phyloP scores from a whole-genome alignment of 1,140 invertebrate species.

The Drosophila paulistorum region DNA sequence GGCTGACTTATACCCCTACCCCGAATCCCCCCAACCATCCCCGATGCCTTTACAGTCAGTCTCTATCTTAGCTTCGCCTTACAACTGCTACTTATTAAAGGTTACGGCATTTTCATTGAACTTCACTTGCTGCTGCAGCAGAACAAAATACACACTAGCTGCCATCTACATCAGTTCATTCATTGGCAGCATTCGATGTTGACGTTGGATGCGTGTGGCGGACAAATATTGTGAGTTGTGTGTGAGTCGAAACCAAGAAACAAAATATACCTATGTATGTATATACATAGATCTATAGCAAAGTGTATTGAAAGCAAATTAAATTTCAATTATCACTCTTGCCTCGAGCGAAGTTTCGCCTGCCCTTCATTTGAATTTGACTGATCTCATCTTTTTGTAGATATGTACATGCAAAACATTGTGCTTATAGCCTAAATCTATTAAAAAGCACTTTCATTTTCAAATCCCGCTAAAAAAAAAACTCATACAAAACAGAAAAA shows the following conservation, averaged over 20 bases:
- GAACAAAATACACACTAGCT: conserved; percentile 21
- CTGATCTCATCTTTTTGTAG: background rate
- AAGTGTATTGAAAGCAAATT: background rate
- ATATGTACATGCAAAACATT: too few species aligned
- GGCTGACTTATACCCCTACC: background rate
- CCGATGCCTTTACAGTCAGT: too few species aligned
- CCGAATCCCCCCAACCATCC: background rate
- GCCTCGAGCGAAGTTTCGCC: too few species aligned
- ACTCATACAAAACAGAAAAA: conserved; percentile 8
- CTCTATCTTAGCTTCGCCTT: conserved; percentile 2
- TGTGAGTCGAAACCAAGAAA: background rate
- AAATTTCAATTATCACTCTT: background rate
- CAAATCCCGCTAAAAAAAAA: conserved; percentile 28
- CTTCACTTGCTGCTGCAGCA: conserved; percentile 57
- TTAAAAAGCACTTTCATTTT: conserved; percentile 63
- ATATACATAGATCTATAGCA: too few species aligned
- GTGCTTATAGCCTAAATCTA: background rate
- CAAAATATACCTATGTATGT: too few species aligned
- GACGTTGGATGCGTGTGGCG: conserved; percentile 18
- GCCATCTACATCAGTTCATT: conserved; percentile 40
- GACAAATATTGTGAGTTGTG: conserved; percentile 3
- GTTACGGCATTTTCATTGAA: conserved; percentile 71
- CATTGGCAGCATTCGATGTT: conserved; percentile 31
- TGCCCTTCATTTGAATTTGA: too few species aligned
- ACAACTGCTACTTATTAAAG: conserved; percentile 15